phyloP scores from a whole-genome alignment of 2,113 vertebrate genomes.

The Nettapus auritus region DNA sequence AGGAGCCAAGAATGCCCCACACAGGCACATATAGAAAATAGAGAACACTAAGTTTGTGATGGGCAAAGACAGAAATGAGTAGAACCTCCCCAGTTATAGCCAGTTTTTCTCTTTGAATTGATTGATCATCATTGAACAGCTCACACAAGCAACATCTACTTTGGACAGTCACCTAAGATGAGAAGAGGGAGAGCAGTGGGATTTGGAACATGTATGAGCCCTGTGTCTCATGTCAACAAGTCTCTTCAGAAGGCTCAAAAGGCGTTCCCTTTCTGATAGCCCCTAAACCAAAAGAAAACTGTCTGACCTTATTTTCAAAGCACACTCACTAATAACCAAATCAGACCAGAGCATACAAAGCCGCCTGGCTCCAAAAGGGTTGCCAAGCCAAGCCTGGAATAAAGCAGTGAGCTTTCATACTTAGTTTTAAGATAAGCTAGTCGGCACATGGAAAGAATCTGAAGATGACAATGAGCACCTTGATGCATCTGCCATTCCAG shows the following conservation, averaged over 20 bases:
- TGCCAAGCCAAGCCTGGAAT: neutral
- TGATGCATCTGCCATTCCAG: neutral
- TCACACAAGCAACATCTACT: neutral
- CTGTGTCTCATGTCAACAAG: accelerated
- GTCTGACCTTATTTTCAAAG: neutral
- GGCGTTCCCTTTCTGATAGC: neutral
- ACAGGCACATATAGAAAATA: neutral
- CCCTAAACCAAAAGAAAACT: neutral
- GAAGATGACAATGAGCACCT: neutral
- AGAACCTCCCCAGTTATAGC: neutral
- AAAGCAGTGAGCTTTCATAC: neutral
- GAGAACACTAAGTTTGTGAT: neutral
- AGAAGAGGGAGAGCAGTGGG: no score
- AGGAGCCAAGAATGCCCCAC: neutral
- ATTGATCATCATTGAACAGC: neutral
- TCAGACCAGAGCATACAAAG: neutral
- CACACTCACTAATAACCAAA: neutral
- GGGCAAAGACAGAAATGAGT: neutral
- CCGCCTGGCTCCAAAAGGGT: neutral
- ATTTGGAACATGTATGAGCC: neutral
- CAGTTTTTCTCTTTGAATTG: neutral
- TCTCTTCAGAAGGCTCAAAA: neutral
- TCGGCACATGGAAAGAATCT: neutral
- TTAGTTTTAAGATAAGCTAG: neutral
- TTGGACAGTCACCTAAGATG: neutral